A percentile compares a stretch with the other conserved stretches of the same genome.
Evolutionary conservation across 2,113 vertebrate species (phyloP).

Genomic region (Eira barbara): DNA sequence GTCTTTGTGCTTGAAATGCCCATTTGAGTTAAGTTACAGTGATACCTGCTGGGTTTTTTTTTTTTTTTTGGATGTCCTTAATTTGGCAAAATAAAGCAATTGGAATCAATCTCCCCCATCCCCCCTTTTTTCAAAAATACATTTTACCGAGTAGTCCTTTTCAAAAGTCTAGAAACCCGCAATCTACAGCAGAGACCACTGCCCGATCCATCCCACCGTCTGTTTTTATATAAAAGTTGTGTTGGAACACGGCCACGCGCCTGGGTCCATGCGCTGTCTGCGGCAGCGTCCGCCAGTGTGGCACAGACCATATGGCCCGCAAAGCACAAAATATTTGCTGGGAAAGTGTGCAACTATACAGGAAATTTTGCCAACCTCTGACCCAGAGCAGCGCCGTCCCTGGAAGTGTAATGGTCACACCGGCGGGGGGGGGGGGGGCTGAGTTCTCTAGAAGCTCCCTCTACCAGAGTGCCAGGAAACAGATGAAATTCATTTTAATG

Average conservation of each 20-base stretch:
- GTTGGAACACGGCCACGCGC: fast-evolving
- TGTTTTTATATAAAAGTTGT: neutral
- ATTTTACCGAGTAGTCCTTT: too few relatives aligned
- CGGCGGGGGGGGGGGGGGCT: fast-evolving
- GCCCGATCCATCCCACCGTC: neutral
- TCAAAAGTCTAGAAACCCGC: neutral
- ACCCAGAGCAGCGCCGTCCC: fast-evolving
- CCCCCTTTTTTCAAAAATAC: neutral
- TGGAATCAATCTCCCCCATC: neutral
- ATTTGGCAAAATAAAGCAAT: neutral
- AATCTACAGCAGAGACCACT: neutral
- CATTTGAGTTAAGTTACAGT: neutral
- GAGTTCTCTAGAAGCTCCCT: fast-evolving
- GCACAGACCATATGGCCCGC: neutral
- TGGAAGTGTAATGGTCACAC: fast-evolving
- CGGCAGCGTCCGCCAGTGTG: fast-evolving
- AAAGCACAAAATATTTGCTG: neutral
- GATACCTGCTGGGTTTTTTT: neutral
- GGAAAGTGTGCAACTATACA: neutral
- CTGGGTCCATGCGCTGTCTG: fast-evolving
- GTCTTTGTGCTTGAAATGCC: neutral
- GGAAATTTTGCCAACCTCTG: neutral
- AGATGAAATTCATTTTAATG: neutral
- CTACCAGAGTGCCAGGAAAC: neutral
- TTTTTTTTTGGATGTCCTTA: neutral